Percentiles rank a stretch among this genome's conserved stretches.
Evolutionary conservation across 1,140 invertebrate species (phyloP).

Genomic region (Caenorhabditis inopinata): DNA sequence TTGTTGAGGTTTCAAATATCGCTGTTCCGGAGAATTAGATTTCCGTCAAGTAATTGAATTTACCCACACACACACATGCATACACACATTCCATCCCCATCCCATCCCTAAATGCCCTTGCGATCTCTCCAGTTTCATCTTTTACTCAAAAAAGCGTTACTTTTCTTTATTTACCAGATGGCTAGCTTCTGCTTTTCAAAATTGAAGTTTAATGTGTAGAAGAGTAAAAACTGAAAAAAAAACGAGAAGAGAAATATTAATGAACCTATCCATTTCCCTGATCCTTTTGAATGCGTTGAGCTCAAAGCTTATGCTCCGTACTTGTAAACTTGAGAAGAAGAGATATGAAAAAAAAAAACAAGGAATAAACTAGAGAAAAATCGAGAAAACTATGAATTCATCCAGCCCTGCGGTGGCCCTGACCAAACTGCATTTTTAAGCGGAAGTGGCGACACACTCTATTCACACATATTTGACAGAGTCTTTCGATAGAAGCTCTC

Average conservation of each 20-base stretch:
- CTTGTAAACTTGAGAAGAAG: no score
- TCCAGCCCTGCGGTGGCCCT: no score
- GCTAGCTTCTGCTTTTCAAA: no score
- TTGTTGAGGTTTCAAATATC: not conserved
- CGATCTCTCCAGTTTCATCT: not conserved
- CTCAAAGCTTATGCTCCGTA: no score
- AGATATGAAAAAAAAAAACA: no score
- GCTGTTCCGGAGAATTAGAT: not conserved
- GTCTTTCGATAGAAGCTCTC: no score
- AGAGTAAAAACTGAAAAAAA: not conserved
- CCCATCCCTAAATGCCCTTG: not conserved
- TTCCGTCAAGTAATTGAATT: not conserved
- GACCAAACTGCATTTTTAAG: slow-evolving; percentile 25
- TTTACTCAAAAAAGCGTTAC: not conserved
- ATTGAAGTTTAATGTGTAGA: no score
- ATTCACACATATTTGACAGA: not conserved
- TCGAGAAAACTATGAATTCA: not conserved
- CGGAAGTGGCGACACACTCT: slow-evolving; percentile 27
- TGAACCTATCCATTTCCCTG: no score
- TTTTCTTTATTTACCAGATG: no score
- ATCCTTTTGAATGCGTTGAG: no score
- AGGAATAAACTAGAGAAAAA: no score
- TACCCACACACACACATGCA: not conserved
- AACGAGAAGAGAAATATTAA: not conserved
- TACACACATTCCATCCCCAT: no score